These are phyloP conservation scores for Tridacna crocea DNA, from an alignment of 2,888 invertebrate genomes.

Conservation along the genomic window DNA sequence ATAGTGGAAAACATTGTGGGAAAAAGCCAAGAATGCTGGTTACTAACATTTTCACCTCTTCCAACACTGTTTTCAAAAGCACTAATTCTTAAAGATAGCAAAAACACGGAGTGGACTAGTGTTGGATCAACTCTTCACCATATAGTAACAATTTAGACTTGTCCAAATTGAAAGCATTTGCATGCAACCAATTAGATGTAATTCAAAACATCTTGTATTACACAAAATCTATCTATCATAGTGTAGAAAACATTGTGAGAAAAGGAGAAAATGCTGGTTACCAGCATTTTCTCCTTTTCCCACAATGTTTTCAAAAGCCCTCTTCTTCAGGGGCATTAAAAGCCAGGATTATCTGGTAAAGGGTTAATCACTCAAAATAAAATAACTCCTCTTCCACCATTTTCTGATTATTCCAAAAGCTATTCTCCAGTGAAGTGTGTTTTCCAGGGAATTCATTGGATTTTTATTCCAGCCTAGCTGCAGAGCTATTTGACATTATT, in stretches of 20 bases:
- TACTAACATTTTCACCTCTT: background rate
- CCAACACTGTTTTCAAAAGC: background rate
- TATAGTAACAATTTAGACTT: no score
- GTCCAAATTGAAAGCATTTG: background rate
- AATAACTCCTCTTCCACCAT: constrained; percentile 2
- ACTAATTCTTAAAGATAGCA: background rate
- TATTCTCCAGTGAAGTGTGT: background rate
- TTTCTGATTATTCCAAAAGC: background rate
- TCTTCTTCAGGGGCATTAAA: background rate
- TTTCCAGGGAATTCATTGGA: constrained; percentile 1
- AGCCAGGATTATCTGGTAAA: background rate
- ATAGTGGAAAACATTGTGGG: background rate
- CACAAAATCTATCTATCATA: no score
- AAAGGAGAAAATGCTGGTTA: no score
- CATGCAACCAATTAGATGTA: no score
- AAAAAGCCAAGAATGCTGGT: background rate
- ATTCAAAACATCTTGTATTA: no score
- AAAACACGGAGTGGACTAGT: no score
- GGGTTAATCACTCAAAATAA: background rate
- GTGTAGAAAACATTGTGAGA: no score
- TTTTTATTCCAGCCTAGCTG: background rate
- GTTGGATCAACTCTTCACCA: no score
- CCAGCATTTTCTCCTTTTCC: no score
- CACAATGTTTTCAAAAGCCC: no score
- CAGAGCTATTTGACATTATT: background rate